These are phyloP conservation scores for Nymphalis io DNA, from an alignment of 1,140 invertebrate species.

Conservation along the genomic window DNA sequence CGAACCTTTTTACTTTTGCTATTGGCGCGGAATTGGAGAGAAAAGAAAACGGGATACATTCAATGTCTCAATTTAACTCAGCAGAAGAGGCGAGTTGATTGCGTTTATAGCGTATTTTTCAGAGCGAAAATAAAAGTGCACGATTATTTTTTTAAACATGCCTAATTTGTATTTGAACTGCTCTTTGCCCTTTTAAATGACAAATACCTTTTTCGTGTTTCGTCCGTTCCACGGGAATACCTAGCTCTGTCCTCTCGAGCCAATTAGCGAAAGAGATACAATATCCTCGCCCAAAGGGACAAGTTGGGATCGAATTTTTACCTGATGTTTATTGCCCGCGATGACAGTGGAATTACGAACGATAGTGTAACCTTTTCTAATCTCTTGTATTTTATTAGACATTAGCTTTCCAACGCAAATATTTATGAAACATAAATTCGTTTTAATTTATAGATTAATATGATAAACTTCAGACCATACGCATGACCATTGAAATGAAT, in stretches of 20 bases:
- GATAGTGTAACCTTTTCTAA: slow-evolving; percentile 46
- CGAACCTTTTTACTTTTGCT: slow-evolving; percentile 68
- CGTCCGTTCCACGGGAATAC: slow-evolving; percentile 42
- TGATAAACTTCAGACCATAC: slow-evolving; percentile 3
- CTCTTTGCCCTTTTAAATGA: slow-evolving; percentile 50
- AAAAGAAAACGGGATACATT: slow-evolving; percentile 74
- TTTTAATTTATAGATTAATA: not conserved
- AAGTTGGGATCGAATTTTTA: slow-evolving; percentile 70
- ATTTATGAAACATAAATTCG: not conserved
- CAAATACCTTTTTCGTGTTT: slow-evolving; percentile 54
- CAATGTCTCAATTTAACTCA: slow-evolving; percentile 73
- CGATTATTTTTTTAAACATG: slow-evolving; percentile 56
- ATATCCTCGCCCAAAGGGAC: slow-evolving; percentile 59
- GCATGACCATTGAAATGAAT: slow-evolving; percentile 32
- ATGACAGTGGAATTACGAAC: slow-evolving; percentile 66
- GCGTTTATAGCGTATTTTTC: slow-evolving; percentile 54
- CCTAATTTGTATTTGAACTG: slow-evolving; percentile 59
- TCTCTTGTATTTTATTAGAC: slow-evolving; percentile 12
- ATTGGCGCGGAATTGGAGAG: slow-evolving; percentile 67
- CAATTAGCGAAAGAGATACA: slow-evolving; percentile 68
- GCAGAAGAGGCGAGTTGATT: slow-evolving; percentile 56
- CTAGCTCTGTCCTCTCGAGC: slow-evolving; percentile 51
- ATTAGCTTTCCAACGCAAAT: not conserved
- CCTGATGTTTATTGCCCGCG: slow-evolving; percentile 72
- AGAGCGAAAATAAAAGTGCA: slow-evolving; percentile 49